Base-by-base conservation (phyloP, 2,888 invertebrate species). In the Spisula subtruncata region DNA sequence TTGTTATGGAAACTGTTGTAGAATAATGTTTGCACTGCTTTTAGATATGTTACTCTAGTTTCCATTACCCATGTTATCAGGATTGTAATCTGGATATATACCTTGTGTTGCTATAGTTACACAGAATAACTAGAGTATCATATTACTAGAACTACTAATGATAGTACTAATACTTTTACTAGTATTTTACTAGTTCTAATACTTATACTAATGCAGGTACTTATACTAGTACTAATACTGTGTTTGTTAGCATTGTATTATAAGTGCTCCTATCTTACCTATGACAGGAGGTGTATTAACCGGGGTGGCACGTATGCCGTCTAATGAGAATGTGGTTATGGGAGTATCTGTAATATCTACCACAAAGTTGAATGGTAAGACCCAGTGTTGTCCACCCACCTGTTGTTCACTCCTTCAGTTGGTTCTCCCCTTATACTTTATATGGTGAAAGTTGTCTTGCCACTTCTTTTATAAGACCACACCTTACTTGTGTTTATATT, bases 331-430 rank as follows among this genome's bases (percentile, higher is more conserved):
- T 81, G 93, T 93, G 20, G 91, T 91, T 8, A 87, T 89, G 35
- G 90, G 91, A n/a, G 60, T 92, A 14, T 92, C 93, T 41, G 92
- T 95, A 51, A 88, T 91, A 20, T 93, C 93, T 35, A 94, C 93
- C 71, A 95, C 95, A 75, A 94, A 94, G 89, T 92, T 96, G n/a
- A 95, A 96, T 92, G 95, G 96, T 95, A 92, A 94, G 94, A 84
- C 60, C 32, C 41, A 46, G 25, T 87, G 87, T 87, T 54, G 56
- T 83, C 32, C 32, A 83, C 25, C n/a, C 29, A 75, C 20, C 25
- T 71, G 84, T 84, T 84, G 84, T 84, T 75, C 75, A 35, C 16
- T 75, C 25, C 35, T 75, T 75, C 51, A 16, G 8, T 25, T 51
- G 54, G n/a, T 48, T 54, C 14, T 29, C 18, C 4, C n/a, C 32